Base-by-base conservation (phyloP, 2,888 invertebrate genomes). In the Ischnura elegans region DNA sequence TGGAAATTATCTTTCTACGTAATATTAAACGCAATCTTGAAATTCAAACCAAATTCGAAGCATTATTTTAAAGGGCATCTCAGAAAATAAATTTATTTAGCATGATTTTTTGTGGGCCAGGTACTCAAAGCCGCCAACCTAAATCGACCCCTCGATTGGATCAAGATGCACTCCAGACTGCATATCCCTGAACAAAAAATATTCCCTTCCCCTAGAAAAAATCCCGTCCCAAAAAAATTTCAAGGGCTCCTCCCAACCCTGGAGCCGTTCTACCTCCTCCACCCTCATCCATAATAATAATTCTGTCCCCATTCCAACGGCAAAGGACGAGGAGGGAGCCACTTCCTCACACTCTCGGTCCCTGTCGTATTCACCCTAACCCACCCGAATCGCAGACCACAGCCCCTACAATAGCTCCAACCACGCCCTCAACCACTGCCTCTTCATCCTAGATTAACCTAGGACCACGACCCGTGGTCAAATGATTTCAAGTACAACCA, bases 241-340 rank as follows among this genome's bases (percentile, higher is more conserved):
- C 5, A 61, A 6, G 5, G 21, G 25, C 61, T 16, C 36, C 36
- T 8, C 21, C 87, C 43, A 1, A 0, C 61, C 61, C 61, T 3
- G 19, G 42, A 21, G 87, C 86, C 43, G 10, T 61, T 21, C 55
- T n/a, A 8, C 21, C 90, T 45, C 90, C n/a, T 43, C 55, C 43
- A 25, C 55, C 90, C 90, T 61, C 2, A 90, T 90, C 90, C 43
- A 90, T n/a, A 25, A 90, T 66, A 25, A 90, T 90, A 66, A 61
- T 61, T 19, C 90, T 90, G 90, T 43, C 90, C 61, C 43, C 90
- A 61, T 90, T 90, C 90, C 43, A 61, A 43, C 1, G 36, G 51
- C 13, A 51, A 19, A 19, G 16, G 51, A 51, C 16, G 87, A 87
- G 55, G 87, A 51, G 21, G n/a, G 51, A 55, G 45, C 10, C 16